These are phyloP conservation scores for Triops cancriformis DNA, from an alignment of 1,140 invertebrate genomes.

Conservation along the genomic window DNA sequence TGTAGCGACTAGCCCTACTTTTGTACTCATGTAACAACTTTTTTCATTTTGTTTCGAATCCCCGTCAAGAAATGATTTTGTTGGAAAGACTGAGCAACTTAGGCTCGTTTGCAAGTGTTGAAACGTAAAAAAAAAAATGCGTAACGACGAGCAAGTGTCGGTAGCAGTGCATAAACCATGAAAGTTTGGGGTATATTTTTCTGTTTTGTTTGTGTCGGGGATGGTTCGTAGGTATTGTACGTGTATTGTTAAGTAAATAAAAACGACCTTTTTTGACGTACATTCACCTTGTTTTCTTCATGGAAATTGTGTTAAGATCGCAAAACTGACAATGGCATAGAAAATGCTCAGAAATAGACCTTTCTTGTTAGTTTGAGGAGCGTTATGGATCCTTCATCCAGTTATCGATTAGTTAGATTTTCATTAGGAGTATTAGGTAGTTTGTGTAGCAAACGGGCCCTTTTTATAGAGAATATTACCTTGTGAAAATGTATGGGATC, in stretches of 20 bases:
- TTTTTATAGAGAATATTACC: not conserved
- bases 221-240: not conserved
- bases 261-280: not conserved
- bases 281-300: not conserved
- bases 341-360: too few species aligned
- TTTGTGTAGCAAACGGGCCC: too few species aligned
- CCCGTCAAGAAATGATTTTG: not conserved
- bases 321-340: too few species aligned
- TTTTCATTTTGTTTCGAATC: not conserved
- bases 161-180: not conserved
- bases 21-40: constrained; percentile 54
- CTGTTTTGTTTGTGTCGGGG: not conserved
- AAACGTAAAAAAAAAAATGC: too few species aligned
- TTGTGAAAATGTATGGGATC: not conserved
- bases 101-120: too few species aligned
- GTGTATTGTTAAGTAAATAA: not conserved
- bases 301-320: too few species aligned
- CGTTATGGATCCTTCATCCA: too few species aligned
- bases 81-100: not conserved
- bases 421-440: too few species aligned
- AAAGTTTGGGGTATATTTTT: not conserved
- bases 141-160: too few species aligned
- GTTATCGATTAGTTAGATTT: too few species aligned
- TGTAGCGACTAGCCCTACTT: constrained; percentile 74
- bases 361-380: too few species aligned